phyloP scores from a whole-genome alignment of 2,797 vertebrate genomes.

The Darevskia mixta region DNA sequence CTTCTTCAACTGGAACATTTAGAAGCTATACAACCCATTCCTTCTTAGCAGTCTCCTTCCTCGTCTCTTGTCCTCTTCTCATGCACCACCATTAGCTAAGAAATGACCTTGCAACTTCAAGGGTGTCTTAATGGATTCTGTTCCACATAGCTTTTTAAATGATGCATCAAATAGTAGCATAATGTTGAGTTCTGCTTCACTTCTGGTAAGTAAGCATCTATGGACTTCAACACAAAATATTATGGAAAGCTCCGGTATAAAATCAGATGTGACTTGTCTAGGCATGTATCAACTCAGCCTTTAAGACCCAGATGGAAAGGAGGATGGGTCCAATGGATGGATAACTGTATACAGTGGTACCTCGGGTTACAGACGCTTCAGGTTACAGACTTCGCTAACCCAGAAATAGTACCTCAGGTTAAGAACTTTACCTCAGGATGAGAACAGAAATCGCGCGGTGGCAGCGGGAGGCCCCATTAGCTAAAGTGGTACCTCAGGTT shows the following conservation, averaged over 20 bases:
- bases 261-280: too few species aligned
- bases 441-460: too few species aligned
- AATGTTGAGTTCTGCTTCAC: conserved; percentile 7
- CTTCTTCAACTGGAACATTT: too few species aligned
- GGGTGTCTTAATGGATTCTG: conserved; percentile 11
- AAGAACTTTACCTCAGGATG: too few species aligned
- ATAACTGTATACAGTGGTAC: background rate
- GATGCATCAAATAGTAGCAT: background rate
- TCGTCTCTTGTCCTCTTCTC: background rate
- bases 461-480: too few species aligned
- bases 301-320: too few species aligned
- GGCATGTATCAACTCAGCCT: too few species aligned
- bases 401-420: too few species aligned
- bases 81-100: conserved; percentile 13
- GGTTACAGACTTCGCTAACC: too few species aligned
- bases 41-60: conserved; percentile 17
- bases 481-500: too few species aligned
- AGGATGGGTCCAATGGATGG: too few species aligned
- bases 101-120: conserved; percentile 24
- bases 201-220: background rate
- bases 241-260: conserved; percentile 6
- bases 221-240: conserved; percentile 30
- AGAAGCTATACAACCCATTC: conserved; percentile 43
- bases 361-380: too few species aligned
- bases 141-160: conserved; percentile 26